Conservation (phyloP, 2,797 vertebrate genomes). For the Pipistrellus nathusii region DNA sequence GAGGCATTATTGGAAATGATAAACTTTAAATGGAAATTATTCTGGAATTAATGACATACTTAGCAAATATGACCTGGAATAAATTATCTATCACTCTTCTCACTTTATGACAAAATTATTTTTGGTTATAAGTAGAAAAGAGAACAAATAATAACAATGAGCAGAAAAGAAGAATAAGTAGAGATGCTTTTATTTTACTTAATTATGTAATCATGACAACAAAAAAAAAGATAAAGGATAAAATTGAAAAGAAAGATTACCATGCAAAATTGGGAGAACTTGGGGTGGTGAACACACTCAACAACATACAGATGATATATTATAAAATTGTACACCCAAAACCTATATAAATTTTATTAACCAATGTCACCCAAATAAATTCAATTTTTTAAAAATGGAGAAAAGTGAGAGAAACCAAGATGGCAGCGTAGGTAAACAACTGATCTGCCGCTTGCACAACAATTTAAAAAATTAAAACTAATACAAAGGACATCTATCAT, state of each 20-base stretch:
- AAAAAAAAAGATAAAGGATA: not conserved
- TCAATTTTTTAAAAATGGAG: too few species aligned
- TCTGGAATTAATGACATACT: not conserved
- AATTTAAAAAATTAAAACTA: too few species aligned
- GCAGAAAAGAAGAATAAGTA: not conserved
- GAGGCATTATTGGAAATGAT: not conserved
- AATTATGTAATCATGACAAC: not conserved
- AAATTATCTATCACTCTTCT: not conserved
- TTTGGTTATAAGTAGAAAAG: constrained; percentile 29
- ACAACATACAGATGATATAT: not conserved
- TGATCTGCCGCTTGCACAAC: too few species aligned
- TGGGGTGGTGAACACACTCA: not conserved
- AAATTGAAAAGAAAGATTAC: not conserved
- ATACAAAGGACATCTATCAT: too few species aligned
- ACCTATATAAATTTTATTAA: not conserved
- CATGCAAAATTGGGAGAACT: not conserved
- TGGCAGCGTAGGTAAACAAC: too few species aligned
- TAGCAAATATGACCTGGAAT: not conserved
- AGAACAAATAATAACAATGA: constrained; percentile 3
- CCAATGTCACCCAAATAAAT: not conserved
- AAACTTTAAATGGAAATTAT: not conserved
- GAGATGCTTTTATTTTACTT: not conserved
- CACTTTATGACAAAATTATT: constrained; percentile 7
- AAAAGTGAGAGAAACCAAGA: too few species aligned
- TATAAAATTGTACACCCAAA: not conserved